These are phyloP conservation scores for Psittacula derbiana DNA, from an alignment of 2,797 vertebrate genomes.

Conservation along the genomic window DNA sequence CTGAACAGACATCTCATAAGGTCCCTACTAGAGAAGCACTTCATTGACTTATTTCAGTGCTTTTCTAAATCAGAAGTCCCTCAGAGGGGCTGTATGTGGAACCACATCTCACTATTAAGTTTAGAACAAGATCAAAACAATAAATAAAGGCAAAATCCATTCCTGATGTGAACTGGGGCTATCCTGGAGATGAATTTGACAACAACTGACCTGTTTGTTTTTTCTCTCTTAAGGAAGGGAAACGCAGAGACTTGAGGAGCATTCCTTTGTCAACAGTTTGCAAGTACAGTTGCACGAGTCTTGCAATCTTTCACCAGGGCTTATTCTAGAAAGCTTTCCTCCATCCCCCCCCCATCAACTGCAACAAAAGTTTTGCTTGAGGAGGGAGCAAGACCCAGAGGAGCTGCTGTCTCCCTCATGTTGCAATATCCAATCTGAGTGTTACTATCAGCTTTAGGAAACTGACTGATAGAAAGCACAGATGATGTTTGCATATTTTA, in stretches of 20 bases:
- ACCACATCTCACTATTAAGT: neutral
- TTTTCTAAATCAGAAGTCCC: slow-evolving; percentile 50
- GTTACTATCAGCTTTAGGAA: slow-evolving; percentile 56
- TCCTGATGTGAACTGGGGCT: neutral
- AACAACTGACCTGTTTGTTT: neutral
- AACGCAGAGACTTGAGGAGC: neutral
- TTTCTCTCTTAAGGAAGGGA: neutral
- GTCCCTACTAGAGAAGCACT: neutral
- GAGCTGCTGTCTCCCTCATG: neutral
- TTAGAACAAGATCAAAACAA: neutral
- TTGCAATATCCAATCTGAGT: slow-evolving; percentile 56
- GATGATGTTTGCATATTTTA: slow-evolving; percentile 51
- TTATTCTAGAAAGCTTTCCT: slow-evolving; percentile 59
- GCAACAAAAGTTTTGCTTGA: slow-evolving; percentile 17
- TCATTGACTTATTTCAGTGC: slow-evolving; percentile 23
- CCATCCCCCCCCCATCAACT: neutral
- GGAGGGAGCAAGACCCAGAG: slow-evolving; percentile 24
- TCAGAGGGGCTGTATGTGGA: neutral
- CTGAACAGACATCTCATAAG: neutral
- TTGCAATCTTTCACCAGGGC: neutral
- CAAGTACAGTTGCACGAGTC: neutral
- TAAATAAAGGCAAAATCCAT: neutral
- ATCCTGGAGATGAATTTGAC: neutral
- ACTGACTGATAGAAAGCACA: slow-evolving; percentile 13
- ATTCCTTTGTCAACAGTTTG: neutral